These are phyloP conservation scores for Furcula furcula DNA, from an alignment of 2,888 invertebrate genomes.

Conservation along the genomic window DNA sequence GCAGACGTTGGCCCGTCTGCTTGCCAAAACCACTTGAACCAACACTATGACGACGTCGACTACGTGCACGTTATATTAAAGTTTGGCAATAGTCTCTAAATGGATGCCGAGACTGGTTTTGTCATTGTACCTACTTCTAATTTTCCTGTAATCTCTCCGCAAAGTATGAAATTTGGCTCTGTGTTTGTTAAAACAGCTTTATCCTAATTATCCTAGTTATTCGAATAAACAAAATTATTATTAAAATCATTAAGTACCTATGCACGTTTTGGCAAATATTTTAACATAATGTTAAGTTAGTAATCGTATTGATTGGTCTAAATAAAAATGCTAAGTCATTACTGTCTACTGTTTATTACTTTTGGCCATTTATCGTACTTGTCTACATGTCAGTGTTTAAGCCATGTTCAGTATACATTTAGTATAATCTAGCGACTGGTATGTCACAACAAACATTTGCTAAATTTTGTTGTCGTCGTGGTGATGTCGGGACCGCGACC, in stretches of 20 bases:
- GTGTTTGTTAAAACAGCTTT: conserved; percentile 18
- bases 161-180: conserved; percentile 20
- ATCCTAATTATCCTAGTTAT: too few relatives aligned
- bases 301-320: conserved; percentile 15
- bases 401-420: conserved; percentile 11
- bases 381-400: conserved; percentile 4
- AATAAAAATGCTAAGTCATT: conserved; percentile 43
- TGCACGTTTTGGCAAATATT: conserved; percentile 5
- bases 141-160: conserved; percentile 36
- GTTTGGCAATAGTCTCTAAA: conserved; percentile 59
- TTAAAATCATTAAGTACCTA: too few relatives aligned
- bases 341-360: conserved; percentile 33
- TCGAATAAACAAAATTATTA: too few relatives aligned
- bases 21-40: conserved; percentile 74
- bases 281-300: not conserved
- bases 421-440: conserved; percentile 16
- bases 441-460: conserved; percentile 28
- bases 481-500: conserved; percentile 35
- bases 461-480: conserved; percentile 30
- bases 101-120: conserved; percentile 43
- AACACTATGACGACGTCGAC: conserved; percentile 42
- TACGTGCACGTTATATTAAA: conserved; percentile 55
- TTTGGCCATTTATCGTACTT: conserved; percentile 14
- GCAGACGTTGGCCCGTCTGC: conserved; percentile 58
- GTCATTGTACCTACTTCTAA: conserved; percentile 31